Evolutionary conservation across 2,113 vertebrate genomes (phyloP), one percentile per base, ranked within the genome.

Genomic region (Boleophthalmus pectinirostris): DNA sequence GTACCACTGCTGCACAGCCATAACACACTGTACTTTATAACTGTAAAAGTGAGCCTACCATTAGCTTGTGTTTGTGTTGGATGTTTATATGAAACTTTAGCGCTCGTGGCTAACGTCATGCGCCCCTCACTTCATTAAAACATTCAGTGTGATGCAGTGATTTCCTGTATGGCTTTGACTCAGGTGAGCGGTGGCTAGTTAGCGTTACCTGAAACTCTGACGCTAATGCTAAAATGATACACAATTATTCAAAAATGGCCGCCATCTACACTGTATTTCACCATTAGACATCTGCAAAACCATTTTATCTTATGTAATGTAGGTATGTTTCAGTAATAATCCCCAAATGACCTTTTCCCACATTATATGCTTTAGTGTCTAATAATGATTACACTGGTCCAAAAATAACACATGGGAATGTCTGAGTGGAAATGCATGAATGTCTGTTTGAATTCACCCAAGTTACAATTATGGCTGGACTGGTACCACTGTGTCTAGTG

Each of bases 71-170:
- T 91, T 88, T 89, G 82, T 56, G 16, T 68, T 87, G 90, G 85
- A 74, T 78, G 68, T 77, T 69, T 43, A 71, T 61, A 68, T 70
- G 66, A 80, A 11, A 43, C 79, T 80, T 68, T 54, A 68, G 64
- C n/a, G 38, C 74, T 77, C 76, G n/a, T 56, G 73, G 78, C 81
- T 69, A 46, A 68, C 58, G 69, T 85, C 74, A 82, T 68, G 71
- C 66, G 68, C 74, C 81, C 81, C 72, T 87, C 80, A 80, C 85
- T 71, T 82, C 84, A 68, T 85, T 87, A 85, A 80, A 82, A 8
- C 38, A 70, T 86, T 68, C 35, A n/a, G 73, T 25, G 60, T 64
- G 66, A 74, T 76, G 53, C 38, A 1, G 58, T 25, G 77, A 75
- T 73, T 29, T 45, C 70, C 49, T 81, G 66, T 74, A 70, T 18